phyloP scores from a whole-genome alignment of 64 coral and sea anemone species.

The Orbicella faveolata region DNA sequence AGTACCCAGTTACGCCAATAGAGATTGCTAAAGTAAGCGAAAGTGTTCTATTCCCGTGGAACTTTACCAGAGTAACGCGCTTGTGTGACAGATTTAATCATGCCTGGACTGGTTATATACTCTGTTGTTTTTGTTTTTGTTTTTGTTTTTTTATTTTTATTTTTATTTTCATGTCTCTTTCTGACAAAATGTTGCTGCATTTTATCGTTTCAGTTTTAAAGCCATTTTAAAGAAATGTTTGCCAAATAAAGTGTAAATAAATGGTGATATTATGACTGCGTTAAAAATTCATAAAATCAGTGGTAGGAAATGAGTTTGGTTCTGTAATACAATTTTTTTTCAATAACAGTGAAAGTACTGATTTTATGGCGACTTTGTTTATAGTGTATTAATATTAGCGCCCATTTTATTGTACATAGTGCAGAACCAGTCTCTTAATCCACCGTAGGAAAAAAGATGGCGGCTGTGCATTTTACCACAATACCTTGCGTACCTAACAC shows the following conservation, averaged over 20 bases:
- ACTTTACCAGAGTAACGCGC: no score
- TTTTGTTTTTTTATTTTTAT: no score
- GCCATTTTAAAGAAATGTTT: not conserved
- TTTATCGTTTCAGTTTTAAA: not conserved
- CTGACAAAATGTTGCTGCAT: not conserved
- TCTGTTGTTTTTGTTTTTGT: no score
- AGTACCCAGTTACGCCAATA: no score
- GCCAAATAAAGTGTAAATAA: conserved; percentile 28
- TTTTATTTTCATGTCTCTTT: not conserved
- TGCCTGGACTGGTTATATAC: no score
- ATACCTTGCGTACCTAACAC: no score
- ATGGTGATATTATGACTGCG: not conserved
- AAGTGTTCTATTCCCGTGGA: no score
- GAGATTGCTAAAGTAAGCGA: no score
- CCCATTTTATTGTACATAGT: conserved; percentile 39
- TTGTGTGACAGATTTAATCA: no score
- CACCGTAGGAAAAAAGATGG: no score
- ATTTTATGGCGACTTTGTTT: not conserved
- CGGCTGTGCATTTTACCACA: no score
- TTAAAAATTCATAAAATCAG: not conserved
- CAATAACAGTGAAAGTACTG: not conserved
- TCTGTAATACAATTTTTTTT: not conserved
- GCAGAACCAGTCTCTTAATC: not conserved
- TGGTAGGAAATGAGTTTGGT: not conserved
- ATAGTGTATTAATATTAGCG: not conserved